phyloP scores from a whole-genome alignment of 2,888 invertebrate species.

The Netelia fuscicornis region DNA sequence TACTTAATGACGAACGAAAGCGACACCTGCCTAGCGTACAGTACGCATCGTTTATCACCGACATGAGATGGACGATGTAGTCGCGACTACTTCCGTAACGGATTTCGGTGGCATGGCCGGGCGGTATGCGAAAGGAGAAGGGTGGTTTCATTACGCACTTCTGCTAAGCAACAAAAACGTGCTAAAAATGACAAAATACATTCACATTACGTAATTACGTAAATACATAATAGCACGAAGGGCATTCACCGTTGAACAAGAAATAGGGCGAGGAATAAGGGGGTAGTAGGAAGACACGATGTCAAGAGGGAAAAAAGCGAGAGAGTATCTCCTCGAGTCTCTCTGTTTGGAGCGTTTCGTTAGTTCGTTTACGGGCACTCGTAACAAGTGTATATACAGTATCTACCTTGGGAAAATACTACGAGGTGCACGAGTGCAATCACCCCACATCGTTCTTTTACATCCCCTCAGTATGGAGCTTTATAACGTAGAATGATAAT shows the following conservation, averaged over 20 bases:
- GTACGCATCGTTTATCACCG: too few relatives aligned
- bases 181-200: neutral
- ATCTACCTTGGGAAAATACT: conserved; percentile 4
- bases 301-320: conserved; percentile 16
- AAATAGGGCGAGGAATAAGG: conserved; percentile 50
- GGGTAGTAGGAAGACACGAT: conserved; percentile 3
- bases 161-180: neutral
- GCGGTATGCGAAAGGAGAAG: too few relatives aligned
- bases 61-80: too few relatives aligned
- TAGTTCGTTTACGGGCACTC: conserved; percentile 32
- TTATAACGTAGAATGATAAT: conserved; percentile 37
- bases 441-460: conserved; percentile 8
- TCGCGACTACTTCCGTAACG: too few relatives aligned
- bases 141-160: too few relatives aligned
- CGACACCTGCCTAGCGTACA: neutral
- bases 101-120: too few relatives aligned
- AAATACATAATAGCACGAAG: neutral
- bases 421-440: conserved; percentile 17
- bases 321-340: conserved; percentile 12
- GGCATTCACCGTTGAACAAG: conserved; percentile 66
- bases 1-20: neutral
- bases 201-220: neutral
- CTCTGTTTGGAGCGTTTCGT: conserved; percentile 32
- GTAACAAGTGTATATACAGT: conserved; percentile 38
- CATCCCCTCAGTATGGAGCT: neutral